Evolutionary conservation across 2,797 vertebrate genomes (phyloP).

Genomic region (Onychomys torridus): DNA sequence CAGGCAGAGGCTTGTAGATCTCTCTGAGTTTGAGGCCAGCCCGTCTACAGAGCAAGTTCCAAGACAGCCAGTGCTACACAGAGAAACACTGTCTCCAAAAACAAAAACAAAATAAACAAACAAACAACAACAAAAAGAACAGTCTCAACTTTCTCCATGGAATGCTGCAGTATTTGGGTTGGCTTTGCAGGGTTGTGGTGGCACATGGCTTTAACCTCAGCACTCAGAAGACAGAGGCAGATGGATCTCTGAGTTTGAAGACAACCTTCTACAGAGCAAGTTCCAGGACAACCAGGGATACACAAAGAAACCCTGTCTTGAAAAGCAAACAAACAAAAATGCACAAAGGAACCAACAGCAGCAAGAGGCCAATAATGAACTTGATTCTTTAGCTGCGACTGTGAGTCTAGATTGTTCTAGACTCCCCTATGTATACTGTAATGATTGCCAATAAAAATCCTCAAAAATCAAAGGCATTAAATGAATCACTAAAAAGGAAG

Average conservation of each 20-base stretch:
- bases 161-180: background rate
- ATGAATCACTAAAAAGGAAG: background rate
- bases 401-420: conserved; percentile 13
- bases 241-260: background rate
- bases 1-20: background rate
- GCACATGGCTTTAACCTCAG: background rate
- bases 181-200: background rate
- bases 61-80: background rate
- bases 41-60: background rate
- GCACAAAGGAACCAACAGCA: background rate
- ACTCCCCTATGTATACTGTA: background rate
- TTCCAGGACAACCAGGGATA: background rate
- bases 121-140: background rate
- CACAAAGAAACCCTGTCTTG: background rate
- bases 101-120: background rate
- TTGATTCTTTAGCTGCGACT: background rate
- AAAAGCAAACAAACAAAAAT: background rate
- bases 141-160: background rate
- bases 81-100: background rate
- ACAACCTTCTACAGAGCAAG: background rate
- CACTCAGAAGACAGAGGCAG: background rate
- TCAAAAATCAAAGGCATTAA: background rate
- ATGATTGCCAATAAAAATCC: conserved; percentile 20
- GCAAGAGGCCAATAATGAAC: background rate
- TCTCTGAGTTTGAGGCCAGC: background rate